Evolutionary conservation across 2,888 invertebrate species (phyloP), one percentile per base, ranked within the genome.

Genomic region (Spodoptera littoralis): DNA sequence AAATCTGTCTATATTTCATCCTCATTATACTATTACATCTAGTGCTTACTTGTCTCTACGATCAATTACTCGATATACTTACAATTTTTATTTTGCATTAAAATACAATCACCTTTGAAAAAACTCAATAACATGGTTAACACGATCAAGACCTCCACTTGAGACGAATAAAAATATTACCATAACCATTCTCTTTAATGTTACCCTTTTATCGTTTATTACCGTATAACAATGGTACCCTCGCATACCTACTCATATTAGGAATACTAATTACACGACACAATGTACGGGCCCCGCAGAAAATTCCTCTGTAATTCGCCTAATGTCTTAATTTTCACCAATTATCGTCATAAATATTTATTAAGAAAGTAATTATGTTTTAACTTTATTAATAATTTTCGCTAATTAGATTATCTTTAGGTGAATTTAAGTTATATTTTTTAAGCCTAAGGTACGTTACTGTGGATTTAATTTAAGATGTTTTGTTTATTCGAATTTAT

Each of bases 281-380:
- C 47, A 30, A 70, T 56, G 13, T 56, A 52, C 46, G 44, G 44
- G 56, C 44, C 62, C 59, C 55, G 46, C 53, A 42, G 66, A 50
- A 70, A 63, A 66, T 66, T 59, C 41, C 60, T 12, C 4, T 49
- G 48, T 56, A 70, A 73, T 70, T 69, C 18, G 24, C 30, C 22
- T 75, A 73, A 76, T 57, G 64, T 60, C 76, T 67, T 67, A 42
- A 76, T 76, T 67, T 62, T 22, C 55, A 55, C 13, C 53, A 71
- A 76, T 76, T 74, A 64, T 57, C 27, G 12, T 65, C 57, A 65
- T 57, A 60, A 47, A 72, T 61, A 58, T 51, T 70, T 60, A 58
- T 74, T 55, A 68, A 53, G 47, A 54, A 47, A 56, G 60, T 59
- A 51, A 68, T 73, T 67, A 47, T 51, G 49, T 24, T 61, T 53